Base-by-base conservation (phyloP, 2,797 vertebrate genomes). In the Acanthurus leucopareius region DNA sequence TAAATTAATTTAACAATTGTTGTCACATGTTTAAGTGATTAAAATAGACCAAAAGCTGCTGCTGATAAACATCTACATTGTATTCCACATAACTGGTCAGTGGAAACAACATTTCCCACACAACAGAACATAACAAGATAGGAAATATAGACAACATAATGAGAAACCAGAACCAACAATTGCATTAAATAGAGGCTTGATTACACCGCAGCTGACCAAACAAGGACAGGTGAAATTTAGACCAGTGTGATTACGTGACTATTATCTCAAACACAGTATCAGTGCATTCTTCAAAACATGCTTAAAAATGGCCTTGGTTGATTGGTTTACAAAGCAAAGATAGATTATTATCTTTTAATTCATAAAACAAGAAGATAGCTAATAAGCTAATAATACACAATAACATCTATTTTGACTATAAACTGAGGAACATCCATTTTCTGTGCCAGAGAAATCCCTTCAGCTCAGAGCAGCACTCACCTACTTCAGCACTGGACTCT, bases 391-490 rank as follows among this genome's bases (percentile, higher is more conserved):
- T 32, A 32, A 32, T 4, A 32, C 28, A 32, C 28, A 32, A 4
- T 32, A 32, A 32, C 28, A 3, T 32, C 28, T 32, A 32, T 8
- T 73, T 19, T 69, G 17, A 60, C 28, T 15, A 35, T 25, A 66
- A 68, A 65, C 19, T 22, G 59, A 45, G 58, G 19, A 32, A 49
- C 51, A 60, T 32, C 16, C 40, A 56, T 11, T 58, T 42, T 22
- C 60, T 58, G 63, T 42, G 38, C 59, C 51, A 20, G 38, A 52
- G 19, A 75, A 76, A 61, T 63, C 73, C 25, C 73, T 48, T 74
- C 56, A 32, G 52, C 59, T 56, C n/a, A 56, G 47, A 60, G 71
- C 45, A 10, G 42, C 71, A n/a, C 74, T 71, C 65, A 65, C 68
- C 38, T 28, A 19, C 28, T 32, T 32, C 54, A n/a, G 17, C 45